phyloP scores from a whole-genome alignment of 2,797 vertebrate species.

The Gadopsis bispinosus region DNA sequence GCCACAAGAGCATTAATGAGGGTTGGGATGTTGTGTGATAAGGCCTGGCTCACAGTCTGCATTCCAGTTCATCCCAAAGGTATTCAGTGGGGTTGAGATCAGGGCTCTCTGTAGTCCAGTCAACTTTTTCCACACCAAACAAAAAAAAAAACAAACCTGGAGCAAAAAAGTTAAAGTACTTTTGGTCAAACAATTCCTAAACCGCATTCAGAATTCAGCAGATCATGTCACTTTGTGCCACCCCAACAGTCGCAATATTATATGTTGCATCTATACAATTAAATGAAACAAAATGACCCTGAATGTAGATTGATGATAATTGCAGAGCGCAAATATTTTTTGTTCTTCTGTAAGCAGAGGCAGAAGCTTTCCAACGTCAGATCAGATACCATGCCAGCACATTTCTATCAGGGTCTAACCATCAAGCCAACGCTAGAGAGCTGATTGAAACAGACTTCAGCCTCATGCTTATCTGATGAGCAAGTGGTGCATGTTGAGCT shows the following conservation, averaged over 20 bases:
- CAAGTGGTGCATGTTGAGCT: constrained; percentile 60
- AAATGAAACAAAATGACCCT: neutral
- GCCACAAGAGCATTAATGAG: constrained; percentile 13
- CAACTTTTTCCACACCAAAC: neutral
- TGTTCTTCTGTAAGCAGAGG: neutral
- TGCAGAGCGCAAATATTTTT: neutral
- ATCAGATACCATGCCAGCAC: constrained; percentile 38
- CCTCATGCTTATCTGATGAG: constrained; percentile 70
- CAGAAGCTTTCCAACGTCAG: constrained; percentile 17
- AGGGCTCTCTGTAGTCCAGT: neutral
- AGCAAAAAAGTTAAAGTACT: neutral
- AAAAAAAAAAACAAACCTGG: neutral
- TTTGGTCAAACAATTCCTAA: neutral
- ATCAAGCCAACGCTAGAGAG: constrained; percentile 21
- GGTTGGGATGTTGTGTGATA: constrained; percentile 16
- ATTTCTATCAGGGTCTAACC: constrained; percentile 45
- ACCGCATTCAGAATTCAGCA: neutral
- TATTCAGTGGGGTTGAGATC: neutral
- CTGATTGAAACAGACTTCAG: constrained; percentile 63
- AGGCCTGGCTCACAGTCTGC: neutral
- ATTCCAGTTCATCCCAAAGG: constrained; percentile 14
- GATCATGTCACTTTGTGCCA: neutral
- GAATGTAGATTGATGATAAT: neutral
- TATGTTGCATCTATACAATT: neutral
- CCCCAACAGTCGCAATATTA: neutral